Base-by-base conservation (phyloP, 2,888 invertebrate genomes). In the Keiferia lycopersicella region DNA sequence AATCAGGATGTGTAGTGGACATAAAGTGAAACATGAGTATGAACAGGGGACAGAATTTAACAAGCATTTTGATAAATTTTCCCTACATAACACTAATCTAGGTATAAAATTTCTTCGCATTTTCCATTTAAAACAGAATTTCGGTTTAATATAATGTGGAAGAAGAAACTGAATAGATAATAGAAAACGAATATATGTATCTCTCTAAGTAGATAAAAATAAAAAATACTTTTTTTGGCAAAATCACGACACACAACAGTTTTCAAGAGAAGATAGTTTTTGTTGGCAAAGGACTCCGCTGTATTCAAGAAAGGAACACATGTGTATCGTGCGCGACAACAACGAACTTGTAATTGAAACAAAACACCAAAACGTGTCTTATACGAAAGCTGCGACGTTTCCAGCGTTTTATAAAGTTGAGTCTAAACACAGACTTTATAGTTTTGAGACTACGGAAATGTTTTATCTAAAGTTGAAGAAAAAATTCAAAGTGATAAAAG, bases 281-380 rank as follows among this genome's bases (percentile, higher is more conserved):
- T 16, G 4, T 45, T 45, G 45, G 16, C 51, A 10, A 12, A 51
- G 22, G 11, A 51, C 51, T 20, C 20, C 22, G 18, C 20, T n/a
- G 34, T 34, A 6, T 14, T 34, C 8, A 16, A 56, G 34, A 56
- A 53, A n/a, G 16, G 6, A 7, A 30, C 30, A 18, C 16, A n/a
- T 34, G 30, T n/a, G 14, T n/a, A n/a, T 16, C 30, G 6, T 56
- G n/a, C 30, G n/a, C 30, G 56, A 56, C 26, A 56, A 59, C 59
- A 41, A 59, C 59, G 41, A 50, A 50, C 39, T 16, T 62, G 51
- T 62, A 51, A 45, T 30, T 51, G 53, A 62, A 38, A 50, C 62
- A 62, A 62, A 50, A 62, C 62, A 62, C 51, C 34, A 2, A 34
- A 45, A 61, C 34, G 50, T 50, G 48, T n/a, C 50, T 30, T 18